Evolutionary conservation across 2,113 vertebrate genomes (phyloP), one percentile per base, ranked within the genome.

Genomic region (Notarius quadriscutis): DNA sequence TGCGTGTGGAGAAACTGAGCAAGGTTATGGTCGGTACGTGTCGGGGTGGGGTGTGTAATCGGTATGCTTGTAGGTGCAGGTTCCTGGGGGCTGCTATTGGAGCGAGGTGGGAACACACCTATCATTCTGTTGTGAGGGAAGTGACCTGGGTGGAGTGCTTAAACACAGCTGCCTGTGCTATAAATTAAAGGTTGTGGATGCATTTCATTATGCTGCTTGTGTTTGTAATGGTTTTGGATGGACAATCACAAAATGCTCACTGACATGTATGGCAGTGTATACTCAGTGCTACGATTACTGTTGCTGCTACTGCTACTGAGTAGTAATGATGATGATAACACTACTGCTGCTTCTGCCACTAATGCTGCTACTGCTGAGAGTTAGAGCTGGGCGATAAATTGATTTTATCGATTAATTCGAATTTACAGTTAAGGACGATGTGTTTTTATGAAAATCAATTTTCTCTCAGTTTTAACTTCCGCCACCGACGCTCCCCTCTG

Each of bases 91-190:
- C 34, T 82, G 34, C 34, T 82, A 50, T 82, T 63, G 80, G 22
- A 63, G 83, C 41, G 50, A 48, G 78, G 58, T 60, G 81, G 67
- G 69, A 85, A 55, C 20, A 6, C 69, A 41, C 72, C 41, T 7
- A 55, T 78, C 55, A 58, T 88, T 75, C 18, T 50, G 20, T 78
- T 25, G 27, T 71, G 53, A 84, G 57, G 84, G 22, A 81, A 48
- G 48, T 30, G 34, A 5, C 41, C 72, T 78, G 57, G 50, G 57
- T 80, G 72, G 67, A 90, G 65, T 51, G 15, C 17, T 65, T 81
- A 60, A 84, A 86, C 63, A 88, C 57, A 84, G 53, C 87, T 90
- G 81, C 50, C 67, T 87, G 62, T 82, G 7, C 83, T 60, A n/a
- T 20, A 83, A 87, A 85, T 50, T 17, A 69, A 79, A 87, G 27